Evolutionary conservation across 2,888 invertebrate genomes (phyloP), one percentile per base, ranked within the genome.

Genomic region (Tipula confusa): DNA sequence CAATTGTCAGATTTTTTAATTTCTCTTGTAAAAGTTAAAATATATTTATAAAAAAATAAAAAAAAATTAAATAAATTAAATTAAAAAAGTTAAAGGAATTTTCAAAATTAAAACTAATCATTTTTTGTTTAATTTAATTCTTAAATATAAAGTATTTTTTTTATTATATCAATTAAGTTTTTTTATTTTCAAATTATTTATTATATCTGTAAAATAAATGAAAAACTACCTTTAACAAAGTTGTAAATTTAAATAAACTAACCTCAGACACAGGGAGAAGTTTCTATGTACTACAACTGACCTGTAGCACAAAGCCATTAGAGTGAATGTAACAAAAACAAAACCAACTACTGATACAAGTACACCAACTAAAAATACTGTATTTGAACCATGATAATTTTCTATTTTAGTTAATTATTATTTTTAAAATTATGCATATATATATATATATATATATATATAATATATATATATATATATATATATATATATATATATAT

Each of bases 241-340:
- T 84, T 85, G 84, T 84, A 84, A 85, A 84, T 89, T 89, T 89
- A 88, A 88, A 88, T 95, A 94, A 95, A 96, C 96, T 96, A 96
- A 97, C 96, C 96, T 96, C 95, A 96, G 95, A 95, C 96, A 96
- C 94, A 96, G 95, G 95, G 95, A 96, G 96, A 96, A 95, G 95
- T 96, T 96, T 96, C 96, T 96, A 96, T 97, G 96, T 94, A 97
- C 96, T 95, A 96, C 96, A 94, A 96, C 96, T 96, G 96, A 97
- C 96, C 97, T 96, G 96, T 97, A 97, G 96, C 97, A 97, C 93
- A 97, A 95, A 93, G 97, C 97, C 95, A 97, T 95, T 93, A 97
- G 95, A 93, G 97, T 97, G 95, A 97, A 97, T 93, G 97, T 94
- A 93, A 97, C 94, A 95, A 97, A 97, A 93, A 97, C 97, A 94